A percentile compares a stretch with the other conserved stretches of the same genome.
phyloP scores from a whole-genome alignment of 2,888 invertebrate genomes.

The Nesidiocoris tenuis region DNA sequence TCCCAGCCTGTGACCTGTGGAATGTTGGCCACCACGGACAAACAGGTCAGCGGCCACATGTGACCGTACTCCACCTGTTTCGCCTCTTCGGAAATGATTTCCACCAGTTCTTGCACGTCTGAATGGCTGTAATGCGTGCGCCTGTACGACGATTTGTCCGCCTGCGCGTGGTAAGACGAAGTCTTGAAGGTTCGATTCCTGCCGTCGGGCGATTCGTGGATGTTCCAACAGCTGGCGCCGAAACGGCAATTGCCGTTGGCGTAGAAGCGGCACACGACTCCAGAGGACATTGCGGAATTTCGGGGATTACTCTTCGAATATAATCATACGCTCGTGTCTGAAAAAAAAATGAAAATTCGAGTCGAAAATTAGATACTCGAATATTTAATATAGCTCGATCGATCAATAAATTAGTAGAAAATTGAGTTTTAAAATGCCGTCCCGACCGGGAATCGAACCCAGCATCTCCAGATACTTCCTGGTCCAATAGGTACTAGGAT shows the following conservation, averaged over 20 bases:
- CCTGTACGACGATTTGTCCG: neutral
- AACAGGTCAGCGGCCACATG: conserved; percentile 45
- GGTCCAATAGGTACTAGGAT: too few relatives aligned
- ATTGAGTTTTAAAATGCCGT: too few relatives aligned
- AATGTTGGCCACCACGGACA: conserved; percentile 12
- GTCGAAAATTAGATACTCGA: too few relatives aligned
- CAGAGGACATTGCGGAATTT: conserved; percentile 4
- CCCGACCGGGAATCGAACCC: too few relatives aligned
- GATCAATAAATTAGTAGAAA: too few relatives aligned
- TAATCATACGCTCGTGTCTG: too few relatives aligned
- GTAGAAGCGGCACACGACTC: conserved; percentile 22
- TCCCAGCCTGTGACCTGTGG: conserved; percentile 42
- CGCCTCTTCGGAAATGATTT: conserved; percentile 17
- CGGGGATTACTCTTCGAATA: too few relatives aligned
- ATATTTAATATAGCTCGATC: too few relatives aligned
- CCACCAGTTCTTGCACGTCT: conserved; percentile 4
- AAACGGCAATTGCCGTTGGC: conserved; percentile 12
- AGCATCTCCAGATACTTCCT: too few relatives aligned
- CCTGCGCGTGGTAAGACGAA: conserved; percentile 7
- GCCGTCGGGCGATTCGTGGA: conserved; percentile 9
- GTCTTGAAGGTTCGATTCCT: neutral
- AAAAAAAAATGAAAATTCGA: too few relatives aligned
- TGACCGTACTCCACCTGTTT: conserved; percentile 33
- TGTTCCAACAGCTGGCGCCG: conserved; percentile 21
- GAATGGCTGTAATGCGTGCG: neutral